A percentile compares a stretch with the other conserved stretches of the same genome.
These are phyloP conservation scores for Phenganax subtilis DNA, from an alignment of 92 coral and sea anemone genomes.

Conservation along the genomic window DNA sequence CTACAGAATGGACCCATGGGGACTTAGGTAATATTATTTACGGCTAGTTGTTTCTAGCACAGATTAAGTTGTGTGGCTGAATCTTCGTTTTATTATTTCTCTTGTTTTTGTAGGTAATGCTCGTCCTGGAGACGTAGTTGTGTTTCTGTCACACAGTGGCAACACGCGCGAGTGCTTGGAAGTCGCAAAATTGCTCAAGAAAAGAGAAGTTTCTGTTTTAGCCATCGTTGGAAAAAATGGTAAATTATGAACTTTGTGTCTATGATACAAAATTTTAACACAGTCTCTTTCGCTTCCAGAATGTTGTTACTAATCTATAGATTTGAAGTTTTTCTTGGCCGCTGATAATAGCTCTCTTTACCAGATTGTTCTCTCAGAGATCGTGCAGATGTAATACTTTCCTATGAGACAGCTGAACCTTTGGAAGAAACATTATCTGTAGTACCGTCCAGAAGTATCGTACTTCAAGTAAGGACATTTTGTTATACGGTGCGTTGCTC, in stretches of 20 bases:
- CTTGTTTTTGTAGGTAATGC: slow-evolving; percentile 26
- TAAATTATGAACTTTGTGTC: neutral
- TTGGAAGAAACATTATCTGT: slow-evolving; percentile 19
- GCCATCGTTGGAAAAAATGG: slow-evolving; percentile 40
- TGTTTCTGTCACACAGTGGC: slow-evolving; percentile 36
- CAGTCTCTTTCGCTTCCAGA: no score
- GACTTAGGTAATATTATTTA: slow-evolving; percentile 20
- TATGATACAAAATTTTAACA: no score
- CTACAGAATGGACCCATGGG: slow-evolving; percentile 29
- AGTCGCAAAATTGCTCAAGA: slow-evolving; percentile 12
- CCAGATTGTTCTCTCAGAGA: slow-evolving; percentile 31
- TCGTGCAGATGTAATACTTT: slow-evolving; percentile 4
- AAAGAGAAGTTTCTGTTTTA: slow-evolving; percentile 14
- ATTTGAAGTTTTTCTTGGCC: no score
- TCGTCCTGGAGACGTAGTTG: slow-evolving; percentile 29
- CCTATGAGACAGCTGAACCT: neutral
- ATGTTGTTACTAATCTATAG: no score
- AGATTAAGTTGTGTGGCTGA: no score
- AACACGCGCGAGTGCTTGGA: slow-evolving; percentile 21
- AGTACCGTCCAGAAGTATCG: slow-evolving; percentile 24
- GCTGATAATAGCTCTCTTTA: no score
- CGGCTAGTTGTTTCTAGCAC: neutral
- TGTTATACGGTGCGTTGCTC: neutral
- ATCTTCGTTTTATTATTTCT: no score
- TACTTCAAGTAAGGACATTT: slow-evolving; percentile 11